Base-by-base conservation (phyloP, 2,113 vertebrate species). In the Sceloporus tristichus region DNA sequence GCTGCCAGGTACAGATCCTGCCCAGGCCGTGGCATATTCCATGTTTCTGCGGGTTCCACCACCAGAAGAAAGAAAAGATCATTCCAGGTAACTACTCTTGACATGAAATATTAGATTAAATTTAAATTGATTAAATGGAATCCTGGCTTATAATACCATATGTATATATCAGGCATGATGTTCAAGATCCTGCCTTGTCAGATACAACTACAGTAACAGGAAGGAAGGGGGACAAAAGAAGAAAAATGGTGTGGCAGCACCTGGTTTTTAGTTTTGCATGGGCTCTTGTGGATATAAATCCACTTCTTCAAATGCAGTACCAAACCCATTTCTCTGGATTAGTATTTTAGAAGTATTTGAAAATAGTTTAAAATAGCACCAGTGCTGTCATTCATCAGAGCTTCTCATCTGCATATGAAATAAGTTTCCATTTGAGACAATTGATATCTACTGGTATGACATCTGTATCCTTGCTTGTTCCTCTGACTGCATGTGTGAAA, bases 21-120 rank as follows among this genome's bases (percentile, higher is more conserved):
- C 90, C 71, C 94, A 92, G 87, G 73, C 73, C 77, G 82, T 88
- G 56, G 87, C 93, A 9, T 95, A 91, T 82, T 92, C 94, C 70
- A 96, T 96, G 95, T 96, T 96, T 91, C 90, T 95, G 89, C 85
- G 90, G 74, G 27, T 93, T 76, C 25, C 93, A 84, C 92, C 95
- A 88, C 91, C 93, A 88, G 87, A 90, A 89, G 92, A 94, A 73
- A 94, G 91, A 90, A 93, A 62, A 91, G 94, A 95, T 42, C 75
- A 79, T 11, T 1, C 59, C 74, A 93, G 76, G 95, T 93, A 93
- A 94, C 90, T 93, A 40, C 85, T 90, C 65, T 91, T 77, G 87
- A 79, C 40, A 83, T 38, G 81, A 62, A 87, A 25, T 1, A n/a
- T 29, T 54, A 79, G 19, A 71, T 71, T 56, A 85, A 9, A 48